phyloP scores from a whole-genome alignment of 2,888 invertebrate species.

The Megamerina dolium region DNA sequence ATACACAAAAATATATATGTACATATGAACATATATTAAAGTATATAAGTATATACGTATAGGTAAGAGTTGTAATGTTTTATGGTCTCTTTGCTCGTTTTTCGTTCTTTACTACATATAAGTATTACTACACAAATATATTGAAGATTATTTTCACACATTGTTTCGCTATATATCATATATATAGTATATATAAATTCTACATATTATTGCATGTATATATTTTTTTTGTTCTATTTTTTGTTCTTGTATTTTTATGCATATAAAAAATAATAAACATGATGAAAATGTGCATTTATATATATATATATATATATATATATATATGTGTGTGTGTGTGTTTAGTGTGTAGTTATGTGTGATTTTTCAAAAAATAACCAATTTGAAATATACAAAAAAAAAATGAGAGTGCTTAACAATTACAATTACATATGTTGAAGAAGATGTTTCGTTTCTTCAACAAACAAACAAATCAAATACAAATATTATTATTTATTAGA shows the following conservation, averaged over 20 bases:
- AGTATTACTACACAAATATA: too few species aligned
- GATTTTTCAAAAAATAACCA: constrained; percentile 22
- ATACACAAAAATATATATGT: constrained; percentile 35
- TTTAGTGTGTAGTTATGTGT: constrained; percentile 21
- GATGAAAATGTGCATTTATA: constrained; percentile 1
- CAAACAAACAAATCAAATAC: too few species aligned
- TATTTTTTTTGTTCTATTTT: constrained; percentile 20
- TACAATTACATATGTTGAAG: constrained; percentile 16
- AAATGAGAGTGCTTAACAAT: constrained; percentile 42
- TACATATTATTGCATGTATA: constrained; percentile 4
- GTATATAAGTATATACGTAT: too few species aligned
- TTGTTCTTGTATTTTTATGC: constrained; percentile 25
- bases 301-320: constrained; percentile 14
- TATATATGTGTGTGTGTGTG: constrained; percentile 14
- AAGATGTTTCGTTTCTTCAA: too few species aligned
- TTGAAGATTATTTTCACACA: too few species aligned
- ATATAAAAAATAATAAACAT: neutral
- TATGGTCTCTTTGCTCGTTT: too few species aligned
- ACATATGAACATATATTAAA: too few species aligned
- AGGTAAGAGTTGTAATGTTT: too few species aligned
- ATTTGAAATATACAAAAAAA: constrained; percentile 40
- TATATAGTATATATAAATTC: too few species aligned
- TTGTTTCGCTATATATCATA: too few species aligned
- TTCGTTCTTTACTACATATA: too few species aligned
- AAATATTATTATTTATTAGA: constrained; percentile 10